Conservation (phyloP, 2,888 invertebrate genomes). For the Clunio marinus region DNA sequence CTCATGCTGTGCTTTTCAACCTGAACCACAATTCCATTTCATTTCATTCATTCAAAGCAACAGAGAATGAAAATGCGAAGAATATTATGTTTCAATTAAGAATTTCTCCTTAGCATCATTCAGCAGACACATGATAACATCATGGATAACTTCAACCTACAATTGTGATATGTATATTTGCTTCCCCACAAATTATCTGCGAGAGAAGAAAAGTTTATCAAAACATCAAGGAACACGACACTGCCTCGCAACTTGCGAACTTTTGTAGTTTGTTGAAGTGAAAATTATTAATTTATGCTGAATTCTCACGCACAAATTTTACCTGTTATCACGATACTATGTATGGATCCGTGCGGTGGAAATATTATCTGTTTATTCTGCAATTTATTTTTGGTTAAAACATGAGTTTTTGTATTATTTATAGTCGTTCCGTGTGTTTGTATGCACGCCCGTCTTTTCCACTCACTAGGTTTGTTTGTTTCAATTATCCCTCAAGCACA, state of each 20-base stretch:
- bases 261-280: neutral
- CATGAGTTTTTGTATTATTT: conserved; percentile 25
- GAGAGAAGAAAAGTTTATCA: neutral
- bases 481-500: neutral
- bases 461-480: neutral
- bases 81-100: conserved; percentile 28
- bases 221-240: conserved; percentile 8
- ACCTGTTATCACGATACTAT: conserved; percentile 33
- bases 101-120: conserved; percentile 3
- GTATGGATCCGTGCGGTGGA: neutral
- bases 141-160: conserved; percentile 9
- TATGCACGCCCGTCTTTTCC: neutral
- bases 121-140: conserved; percentile 17
- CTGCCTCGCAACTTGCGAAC: neutral
- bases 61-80: neutral
- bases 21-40: too few species aligned
- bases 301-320: conserved; percentile 26
- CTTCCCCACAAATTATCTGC: neutral
- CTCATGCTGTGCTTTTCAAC: neutral
- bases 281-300: conserved; percentile 33
- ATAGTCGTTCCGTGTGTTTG: neutral
- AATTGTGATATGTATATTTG: neutral
- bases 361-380: conserved; percentile 36
- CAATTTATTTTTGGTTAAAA: conserved; percentile 32
- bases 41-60: conserved; percentile 3